Percentiles rank a stretch among this genome's conserved stretches.
These are phyloP conservation scores for Paracyclopina nana DNA, from an alignment of 1,140 invertebrate genomes.

Conservation along the genomic window DNA sequence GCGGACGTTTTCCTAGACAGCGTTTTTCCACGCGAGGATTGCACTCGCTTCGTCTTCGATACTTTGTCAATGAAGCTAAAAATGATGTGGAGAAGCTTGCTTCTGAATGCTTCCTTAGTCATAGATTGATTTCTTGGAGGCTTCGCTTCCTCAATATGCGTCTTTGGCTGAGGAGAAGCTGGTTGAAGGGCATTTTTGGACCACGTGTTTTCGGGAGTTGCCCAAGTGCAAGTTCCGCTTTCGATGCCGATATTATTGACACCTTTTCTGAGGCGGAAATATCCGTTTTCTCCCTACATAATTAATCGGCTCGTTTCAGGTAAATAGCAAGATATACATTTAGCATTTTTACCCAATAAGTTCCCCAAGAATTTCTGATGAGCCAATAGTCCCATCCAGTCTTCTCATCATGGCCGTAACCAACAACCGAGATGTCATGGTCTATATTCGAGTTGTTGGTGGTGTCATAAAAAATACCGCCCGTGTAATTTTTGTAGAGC, in stretches of 20 bases:
- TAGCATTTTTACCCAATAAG: slow-evolving; percentile 27
- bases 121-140: no score
- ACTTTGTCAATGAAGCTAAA: no score
- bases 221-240: slow-evolving; percentile 10
- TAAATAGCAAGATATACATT: neutral
- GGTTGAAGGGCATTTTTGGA: no score
- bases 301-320: neutral
- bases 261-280: slow-evolving; percentile 7
- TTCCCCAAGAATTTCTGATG: slow-evolving; percentile 34
- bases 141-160: no score
- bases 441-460: slow-evolving; percentile 22
- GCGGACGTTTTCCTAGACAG: no score
- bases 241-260: slow-evolving; percentile 16
- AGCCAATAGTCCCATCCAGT: slow-evolving; percentile 28
- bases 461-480: slow-evolving; percentile 13
- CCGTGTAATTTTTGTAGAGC: slow-evolving; percentile 8
- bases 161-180: no score
- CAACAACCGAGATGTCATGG: slow-evolving; percentile 33
- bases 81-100: no score
- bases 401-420: slow-evolving; percentile 29
- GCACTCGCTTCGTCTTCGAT: no score
- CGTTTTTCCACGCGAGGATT: no score
- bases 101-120: no score
- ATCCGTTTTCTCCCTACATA: slow-evolving; percentile 13
- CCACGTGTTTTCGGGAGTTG: neutral